Base-by-base conservation (phyloP, 2,113 vertebrate species). In the Capreolus pygargus region DNA sequence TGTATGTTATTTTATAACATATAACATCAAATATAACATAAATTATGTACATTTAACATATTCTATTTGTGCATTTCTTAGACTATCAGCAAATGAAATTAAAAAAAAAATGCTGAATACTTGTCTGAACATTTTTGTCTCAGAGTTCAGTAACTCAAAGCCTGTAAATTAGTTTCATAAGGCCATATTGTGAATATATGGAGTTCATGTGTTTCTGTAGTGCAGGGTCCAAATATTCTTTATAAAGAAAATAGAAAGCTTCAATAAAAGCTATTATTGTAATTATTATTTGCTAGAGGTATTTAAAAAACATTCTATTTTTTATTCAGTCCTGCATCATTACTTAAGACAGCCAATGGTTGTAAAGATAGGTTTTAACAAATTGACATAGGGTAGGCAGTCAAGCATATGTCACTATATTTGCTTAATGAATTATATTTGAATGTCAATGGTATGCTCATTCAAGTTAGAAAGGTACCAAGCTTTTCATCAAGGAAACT, bases 221-320 rank as follows among this genome's bases (percentile, higher is more conserved):
- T 97, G 81, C 57, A 86, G 64, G 30, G 87, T 97, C 93, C 96
- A 97, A 93, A 96, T 55, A 70, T 82, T 97, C 43, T 97, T 98
- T 97, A 82, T 94, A 96, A 90, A 97, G 92, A 96, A 88, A 74
- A 95, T 27, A 90, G 27, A 91, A 95, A 93, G 89, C 85, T 43
- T 1, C 79, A 78, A 85, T 76, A 93, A 96, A 97, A 97, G 10
- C 58, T 81, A 21, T 97, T 74, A 96, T 78, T 70, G 60, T 95
- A 76, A 89, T 88, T 25, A 78, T 54, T 82, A 61, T 88, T 94
- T 70, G 91, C 97, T 82, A 61, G 81, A 30, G 0, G 0, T 91
- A 82, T 95, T 92, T n/a, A 54, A 58, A 76, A 85, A 90, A 90
- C 55, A 33, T 52, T 67, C 74, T 89, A 0, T 70, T 52, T 91